Percentiles rank a stretch among this genome's conserved stretches.
phyloP scores from a whole-genome alignment of 2,113 vertebrate genomes.

The Carassius carassius region DNA sequence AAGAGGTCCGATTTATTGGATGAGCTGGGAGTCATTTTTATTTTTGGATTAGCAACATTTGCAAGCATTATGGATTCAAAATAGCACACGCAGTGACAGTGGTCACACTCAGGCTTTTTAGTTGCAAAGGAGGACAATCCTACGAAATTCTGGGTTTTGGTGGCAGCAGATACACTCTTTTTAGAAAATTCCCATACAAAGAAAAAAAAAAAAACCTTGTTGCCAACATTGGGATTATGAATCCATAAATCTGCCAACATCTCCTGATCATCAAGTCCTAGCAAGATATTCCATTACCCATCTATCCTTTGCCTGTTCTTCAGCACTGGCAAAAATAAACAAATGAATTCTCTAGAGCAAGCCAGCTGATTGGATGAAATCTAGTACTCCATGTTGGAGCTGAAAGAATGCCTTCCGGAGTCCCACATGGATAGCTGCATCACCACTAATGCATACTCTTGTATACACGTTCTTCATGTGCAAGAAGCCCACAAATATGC shows the following conservation, averaged over 20 bases:
- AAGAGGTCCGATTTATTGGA: background rate
- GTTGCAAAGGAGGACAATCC: conserved; percentile 17
- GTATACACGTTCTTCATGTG: background rate
- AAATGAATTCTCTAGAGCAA: background rate
- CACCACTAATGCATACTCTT: background rate
- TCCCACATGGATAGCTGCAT: too few relatives aligned
- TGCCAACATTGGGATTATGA: conserved; percentile 33
- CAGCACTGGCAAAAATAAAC: conserved; percentile 36
- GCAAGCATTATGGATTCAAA: conserved; percentile 26
- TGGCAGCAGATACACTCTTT: too few relatives aligned
- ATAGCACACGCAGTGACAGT: background rate
- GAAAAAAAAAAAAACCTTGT: background rate
- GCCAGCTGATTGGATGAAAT: conserved; percentile 21
- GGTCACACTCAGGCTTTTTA: background rate
- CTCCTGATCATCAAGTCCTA: conserved; percentile 52
- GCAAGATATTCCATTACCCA: conserved; percentile 46
- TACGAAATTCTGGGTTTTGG: background rate
- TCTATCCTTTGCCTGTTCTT: background rate
- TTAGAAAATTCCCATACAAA: background rate
- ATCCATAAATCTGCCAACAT: background rate
- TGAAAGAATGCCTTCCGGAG: conserved; percentile 15
- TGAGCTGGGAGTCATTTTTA: background rate
- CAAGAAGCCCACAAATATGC: conserved; percentile 10
- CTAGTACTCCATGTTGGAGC: background rate
- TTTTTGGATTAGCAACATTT: conserved; percentile 35